Evolutionary conservation across 2,888 invertebrate genomes (phyloP).

Genomic region (Trissoscelio sp.): DNA sequence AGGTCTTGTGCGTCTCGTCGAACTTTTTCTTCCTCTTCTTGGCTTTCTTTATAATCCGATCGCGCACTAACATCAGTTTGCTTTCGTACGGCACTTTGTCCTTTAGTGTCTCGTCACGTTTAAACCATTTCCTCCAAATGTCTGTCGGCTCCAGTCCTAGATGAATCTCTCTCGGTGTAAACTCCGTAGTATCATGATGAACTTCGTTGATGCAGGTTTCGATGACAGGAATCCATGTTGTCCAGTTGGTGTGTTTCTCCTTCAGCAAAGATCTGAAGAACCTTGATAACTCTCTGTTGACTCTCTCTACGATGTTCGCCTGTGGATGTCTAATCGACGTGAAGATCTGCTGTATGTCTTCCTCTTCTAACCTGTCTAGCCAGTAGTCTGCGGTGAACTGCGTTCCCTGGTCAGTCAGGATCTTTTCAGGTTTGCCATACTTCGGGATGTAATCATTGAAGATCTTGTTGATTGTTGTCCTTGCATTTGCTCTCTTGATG

Average conservation of each 20-base stretch:
- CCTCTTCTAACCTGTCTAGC: not conserved
- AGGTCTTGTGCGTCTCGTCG: not conserved
- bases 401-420: conserved; percentile 14
- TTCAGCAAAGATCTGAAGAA: not conserved
- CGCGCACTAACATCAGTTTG: not conserved
- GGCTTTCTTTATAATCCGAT: not conserved
- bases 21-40: not conserved
- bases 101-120: not conserved
- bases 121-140: not conserved
- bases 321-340: conserved; percentile 6
- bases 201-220: not conserved
- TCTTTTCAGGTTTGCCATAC: conserved; percentile 8
- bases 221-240: not conserved
- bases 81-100: not conserved
- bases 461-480: not conserved
- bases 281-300: not conserved
- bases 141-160: not conserved
- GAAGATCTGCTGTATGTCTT: not conserved
- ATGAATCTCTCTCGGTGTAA: conserved; percentile 12
- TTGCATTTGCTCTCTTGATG: conserved; percentile 1
- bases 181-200: not conserved
- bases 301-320: not conserved
- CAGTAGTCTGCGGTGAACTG: conserved; percentile 11
- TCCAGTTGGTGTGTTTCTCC: not conserved
- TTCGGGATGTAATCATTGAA: conserved; percentile 9